Evolutionary conservation across 2,888 invertebrate species (phyloP), one percentile per base, ranked within the genome.

Genomic region (Emesis furor): DNA sequence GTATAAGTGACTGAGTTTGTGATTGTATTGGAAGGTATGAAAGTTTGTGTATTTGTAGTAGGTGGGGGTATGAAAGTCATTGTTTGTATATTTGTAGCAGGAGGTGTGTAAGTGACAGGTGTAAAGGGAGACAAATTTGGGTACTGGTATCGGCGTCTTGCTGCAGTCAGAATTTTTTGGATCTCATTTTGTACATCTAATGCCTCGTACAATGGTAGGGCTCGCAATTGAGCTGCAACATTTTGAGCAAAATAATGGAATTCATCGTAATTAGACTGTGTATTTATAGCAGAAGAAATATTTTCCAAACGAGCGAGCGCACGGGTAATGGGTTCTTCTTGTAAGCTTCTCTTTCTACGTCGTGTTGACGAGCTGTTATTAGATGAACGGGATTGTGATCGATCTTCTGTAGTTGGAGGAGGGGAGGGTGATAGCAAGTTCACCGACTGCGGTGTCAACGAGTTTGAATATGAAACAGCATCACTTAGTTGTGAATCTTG

Each of bases 211-310:
- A 62, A 62, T 62, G 82, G 82, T 24, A 86, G 79, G 4, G 30
- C 24, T 67, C 82, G 78, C 81, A 86, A 65, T 79, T 85, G 85
- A 35, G 81, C 69, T 69, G 85, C 83, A 71, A 85, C 78, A 69
- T 73, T 85, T 71, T 32, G 71, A 17, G 71, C 81, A 51, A 51
- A 51, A 51, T 5, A 51, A 51, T 51, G 6, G 6, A 51, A 51
- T 6, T 51, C 51, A 51, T 51, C 51, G 3, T 51, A 39, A 39
- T 39, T 39, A 39, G 39, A 39, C 51, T 51, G 51, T 5, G 46
- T 51, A 6, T 51, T 51, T 51, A 51, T 51, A 12, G 76, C 73
- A 86, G 82, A 84, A 85, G 30, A 30, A 37, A 74, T 71, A 83
- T 89, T 77, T 24, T 24, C 24, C 24, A 24, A 24, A 24, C 24